These are phyloP conservation scores for Cercopithecus mona DNA, from an alignment of 2,113 vertebrate genomes.

Conservation along the genomic window DNA sequence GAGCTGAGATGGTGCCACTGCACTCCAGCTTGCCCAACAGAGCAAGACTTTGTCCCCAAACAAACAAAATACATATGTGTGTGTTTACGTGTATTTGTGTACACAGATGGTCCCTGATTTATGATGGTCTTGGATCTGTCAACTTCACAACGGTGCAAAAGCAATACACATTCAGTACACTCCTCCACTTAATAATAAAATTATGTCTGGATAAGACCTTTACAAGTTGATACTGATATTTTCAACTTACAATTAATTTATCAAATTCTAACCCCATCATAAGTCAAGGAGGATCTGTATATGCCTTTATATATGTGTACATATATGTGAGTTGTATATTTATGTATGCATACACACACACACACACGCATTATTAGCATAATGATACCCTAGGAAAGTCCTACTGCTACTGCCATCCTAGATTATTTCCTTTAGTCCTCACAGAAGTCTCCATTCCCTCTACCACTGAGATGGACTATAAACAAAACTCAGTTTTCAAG, in stretches of 20 bases:
- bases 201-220: not conserved
- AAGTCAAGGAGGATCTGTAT: not conserved
- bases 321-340: not conserved
- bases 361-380: not conserved
- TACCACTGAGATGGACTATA: not conserved
- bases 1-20: too few species aligned
- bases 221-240: not conserved
- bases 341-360: not conserved
- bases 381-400: not conserved
- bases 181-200: not conserved
- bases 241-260: not conserved
- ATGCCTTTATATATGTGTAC: not conserved
- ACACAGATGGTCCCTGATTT: not conserved
- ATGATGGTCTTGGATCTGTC: not conserved
- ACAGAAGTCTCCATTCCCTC: not conserved
- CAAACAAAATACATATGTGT: too few species aligned
- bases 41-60: too few species aligned
- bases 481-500: not conserved
- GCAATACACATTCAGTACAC: not conserved
- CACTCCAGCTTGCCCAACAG: too few species aligned
- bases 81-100: not conserved
- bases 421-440: not conserved
- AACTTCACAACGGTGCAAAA: not conserved
- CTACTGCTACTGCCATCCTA: not conserved
- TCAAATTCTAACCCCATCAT: not conserved